Evolutionary conservation across 2,797 vertebrate genomes (phyloP).

Genomic region (Enteromius paludinosus): DNA sequence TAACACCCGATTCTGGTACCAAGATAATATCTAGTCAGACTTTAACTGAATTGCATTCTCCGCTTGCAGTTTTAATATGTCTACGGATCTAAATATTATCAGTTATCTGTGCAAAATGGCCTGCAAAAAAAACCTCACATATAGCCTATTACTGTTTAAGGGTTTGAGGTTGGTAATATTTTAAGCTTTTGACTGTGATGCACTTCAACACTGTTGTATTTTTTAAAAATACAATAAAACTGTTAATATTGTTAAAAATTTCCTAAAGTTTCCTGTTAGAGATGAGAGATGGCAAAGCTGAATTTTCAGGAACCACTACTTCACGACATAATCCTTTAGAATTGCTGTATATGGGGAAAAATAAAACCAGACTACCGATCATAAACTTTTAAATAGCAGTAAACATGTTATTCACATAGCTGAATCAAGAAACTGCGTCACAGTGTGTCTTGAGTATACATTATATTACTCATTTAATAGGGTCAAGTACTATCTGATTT

Average conservation of each 20-base stretch:
- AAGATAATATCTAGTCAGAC: constrained; percentile 15
- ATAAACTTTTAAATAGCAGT: neutral
- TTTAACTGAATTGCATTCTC: neutral
- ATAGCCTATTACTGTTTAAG: neutral
- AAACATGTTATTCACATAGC: neutral
- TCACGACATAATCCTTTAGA: neutral
- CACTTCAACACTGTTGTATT: neutral
- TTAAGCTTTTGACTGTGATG: neutral
- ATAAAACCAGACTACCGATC: neutral
- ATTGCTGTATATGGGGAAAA: neutral
- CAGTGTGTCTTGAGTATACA: neutral
- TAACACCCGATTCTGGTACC: neutral
- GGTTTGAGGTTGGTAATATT: neutral
- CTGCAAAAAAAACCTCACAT: neutral
- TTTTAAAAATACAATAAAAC: neutral
- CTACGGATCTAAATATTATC: neutral
- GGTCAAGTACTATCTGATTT: constrained; percentile 1
- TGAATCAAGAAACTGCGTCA: neutral
- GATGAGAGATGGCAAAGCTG: neutral
- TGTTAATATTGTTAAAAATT: neutral
- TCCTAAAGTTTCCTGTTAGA: neutral
- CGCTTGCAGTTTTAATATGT: neutral
- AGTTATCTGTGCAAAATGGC: constrained; percentile 4
- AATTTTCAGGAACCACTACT: neutral
- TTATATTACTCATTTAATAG: neutral